These are phyloP conservation scores for Plagiodera versicolora DNA, from an alignment of 2,888 invertebrate genomes.

Conservation along the genomic window DNA sequence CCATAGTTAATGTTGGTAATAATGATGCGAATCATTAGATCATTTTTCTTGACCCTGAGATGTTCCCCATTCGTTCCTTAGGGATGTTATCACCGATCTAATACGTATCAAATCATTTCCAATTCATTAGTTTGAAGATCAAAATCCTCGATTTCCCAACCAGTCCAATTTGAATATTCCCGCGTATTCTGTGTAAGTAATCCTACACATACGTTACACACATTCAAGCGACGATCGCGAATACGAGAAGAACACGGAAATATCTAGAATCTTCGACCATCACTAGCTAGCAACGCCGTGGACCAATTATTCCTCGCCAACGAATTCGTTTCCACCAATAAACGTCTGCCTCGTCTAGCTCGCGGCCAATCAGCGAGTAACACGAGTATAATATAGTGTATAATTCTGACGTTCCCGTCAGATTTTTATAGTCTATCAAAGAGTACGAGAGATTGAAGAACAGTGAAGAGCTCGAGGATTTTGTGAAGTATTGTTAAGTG, in stretches of 20 bases:
- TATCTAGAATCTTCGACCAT: background rate
- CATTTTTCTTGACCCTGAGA: too few relatives aligned
- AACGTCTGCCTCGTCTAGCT: constrained; percentile 49
- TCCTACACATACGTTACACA: constrained; percentile 14
- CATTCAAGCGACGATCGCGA: background rate
- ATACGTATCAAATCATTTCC: too few relatives aligned
- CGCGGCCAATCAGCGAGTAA: constrained; percentile 58
- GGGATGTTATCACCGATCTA: too few relatives aligned
- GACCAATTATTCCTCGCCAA: constrained; percentile 68
- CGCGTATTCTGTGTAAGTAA: constrained; percentile 3
- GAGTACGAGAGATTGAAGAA: constrained; percentile 12
- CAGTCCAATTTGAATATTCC: background rate
- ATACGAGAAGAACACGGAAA: constrained; percentile 49
- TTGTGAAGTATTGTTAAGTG: constrained; percentile 17
- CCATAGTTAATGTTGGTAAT: too few relatives aligned
- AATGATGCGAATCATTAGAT: too few relatives aligned
- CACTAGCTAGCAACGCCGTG: constrained; percentile 52
- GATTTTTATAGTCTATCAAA: constrained; percentile 35
- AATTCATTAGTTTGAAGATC: too few relatives aligned
- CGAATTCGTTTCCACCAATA: constrained; percentile 59
- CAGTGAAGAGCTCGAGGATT: constrained; percentile 10
- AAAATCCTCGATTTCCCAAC: too few relatives aligned
- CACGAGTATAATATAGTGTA: constrained; percentile 57
- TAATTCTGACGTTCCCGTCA: constrained; percentile 45
- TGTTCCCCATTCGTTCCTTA: too few relatives aligned